Evolutionary conservation across 2,888 invertebrate species (phyloP).

Genomic region (Drosophila mulleri): DNA sequence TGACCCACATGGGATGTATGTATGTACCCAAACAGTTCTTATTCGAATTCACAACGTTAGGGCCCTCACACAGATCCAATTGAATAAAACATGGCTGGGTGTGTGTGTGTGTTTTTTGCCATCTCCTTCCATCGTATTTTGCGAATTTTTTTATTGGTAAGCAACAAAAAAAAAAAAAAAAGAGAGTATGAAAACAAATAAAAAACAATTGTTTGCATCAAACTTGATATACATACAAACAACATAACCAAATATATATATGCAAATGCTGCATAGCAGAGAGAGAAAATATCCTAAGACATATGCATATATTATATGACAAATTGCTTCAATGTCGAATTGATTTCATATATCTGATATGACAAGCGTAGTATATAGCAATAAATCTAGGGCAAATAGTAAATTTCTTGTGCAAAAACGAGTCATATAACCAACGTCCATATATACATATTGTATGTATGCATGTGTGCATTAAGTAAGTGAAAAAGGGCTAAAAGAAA

Average conservation of each 20-base stretch:
- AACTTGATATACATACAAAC: conserved; percentile 12
- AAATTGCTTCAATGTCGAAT: conserved; percentile 7
- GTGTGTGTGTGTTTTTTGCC: not conserved
- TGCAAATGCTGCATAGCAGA: conserved; percentile 26
- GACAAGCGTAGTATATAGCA: not conserved
- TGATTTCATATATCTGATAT: conserved; percentile 3
- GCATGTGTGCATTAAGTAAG: no score
- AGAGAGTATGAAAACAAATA: conserved; percentile 23
- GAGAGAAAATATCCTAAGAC: not conserved
- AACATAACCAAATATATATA: conserved; percentile 13
- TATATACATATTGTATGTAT: no score
- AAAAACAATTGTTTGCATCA: conserved; percentile 41
- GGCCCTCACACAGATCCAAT: conserved; percentile 15
- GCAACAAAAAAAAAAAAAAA: conserved; percentile 2
- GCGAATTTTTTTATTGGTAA: conserved; percentile 6
- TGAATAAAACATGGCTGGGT: conserved; percentile 31
- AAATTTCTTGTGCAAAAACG: not conserved
- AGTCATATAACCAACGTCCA: not conserved
- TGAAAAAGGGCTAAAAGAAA: not conserved
- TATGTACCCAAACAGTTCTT: not conserved
- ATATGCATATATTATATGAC: not conserved
- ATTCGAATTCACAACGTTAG: conserved; percentile 27
- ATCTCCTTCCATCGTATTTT: conserved; percentile 1
- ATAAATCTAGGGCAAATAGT: not conserved
- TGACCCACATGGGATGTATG: not conserved